These are phyloP conservation scores for Chiridota heheva DNA, from an alignment of 35 echinoderm and acorn worm genomes.

Conservation along the genomic window DNA sequence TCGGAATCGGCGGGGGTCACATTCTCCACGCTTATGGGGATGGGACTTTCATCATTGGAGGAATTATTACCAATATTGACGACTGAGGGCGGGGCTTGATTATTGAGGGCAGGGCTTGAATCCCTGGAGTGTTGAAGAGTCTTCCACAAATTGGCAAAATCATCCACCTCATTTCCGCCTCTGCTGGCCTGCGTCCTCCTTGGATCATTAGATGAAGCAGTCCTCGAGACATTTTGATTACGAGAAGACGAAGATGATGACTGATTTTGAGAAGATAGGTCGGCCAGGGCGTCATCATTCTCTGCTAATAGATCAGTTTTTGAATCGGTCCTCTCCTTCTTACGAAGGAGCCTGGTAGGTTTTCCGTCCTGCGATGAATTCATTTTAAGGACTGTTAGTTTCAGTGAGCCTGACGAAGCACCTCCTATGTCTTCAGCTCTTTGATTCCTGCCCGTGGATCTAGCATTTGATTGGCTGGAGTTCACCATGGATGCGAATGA, in stretches of 20 bases:
- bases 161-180: neutral
- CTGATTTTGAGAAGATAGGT: neutral
- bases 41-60: neutral
- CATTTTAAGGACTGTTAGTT: too few species aligned
- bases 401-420: too few species aligned
- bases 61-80: constrained; percentile 16
- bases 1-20: neutral
- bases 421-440: too few species aligned
- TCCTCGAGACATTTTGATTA: neutral
- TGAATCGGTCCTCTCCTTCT: neutral
- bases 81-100: constrained; percentile 1
- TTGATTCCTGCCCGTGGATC: too few species aligned
- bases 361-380: too few species aligned
- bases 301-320: neutral
- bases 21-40: neutral
- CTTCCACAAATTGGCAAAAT: constrained; percentile 40
- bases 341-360: neutral
- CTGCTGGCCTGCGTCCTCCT: neutral
- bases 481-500: too few species aligned
- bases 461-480: too few species aligned
- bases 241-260: neutral
- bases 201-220: neutral
- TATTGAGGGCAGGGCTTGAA: neutral
- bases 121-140: neutral
- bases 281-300: neutral